Conservation (phyloP, 1,140 invertebrate species). For the Panagrolaimus sp. region DNA sequence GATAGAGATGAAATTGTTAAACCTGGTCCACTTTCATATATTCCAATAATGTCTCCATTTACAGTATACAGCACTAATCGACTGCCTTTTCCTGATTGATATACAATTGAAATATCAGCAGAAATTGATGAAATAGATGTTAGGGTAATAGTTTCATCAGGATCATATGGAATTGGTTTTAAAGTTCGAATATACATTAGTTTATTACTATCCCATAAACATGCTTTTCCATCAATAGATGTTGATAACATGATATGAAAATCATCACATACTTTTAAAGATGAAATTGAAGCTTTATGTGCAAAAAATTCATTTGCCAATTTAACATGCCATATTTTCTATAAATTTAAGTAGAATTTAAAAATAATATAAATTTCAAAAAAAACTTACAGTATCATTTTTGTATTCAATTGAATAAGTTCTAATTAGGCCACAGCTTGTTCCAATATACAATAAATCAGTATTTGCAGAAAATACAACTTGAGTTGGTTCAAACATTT, state of each 20-base stretch:
- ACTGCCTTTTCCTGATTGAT: slow-evolving; percentile 16
- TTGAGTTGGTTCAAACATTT: slow-evolving; percentile 29
- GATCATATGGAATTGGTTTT: not conserved
- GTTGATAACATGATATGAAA: slow-evolving; percentile 45
- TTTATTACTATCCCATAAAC: slow-evolving; percentile 41
- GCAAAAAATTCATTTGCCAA: slow-evolving; percentile 33
- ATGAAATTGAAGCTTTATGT: slow-evolving; percentile 31
- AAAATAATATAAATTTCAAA: not conserved
- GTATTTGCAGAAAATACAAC: slow-evolving; percentile 33
- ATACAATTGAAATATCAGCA: slow-evolving; percentile 24
- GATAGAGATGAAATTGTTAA: slow-evolving; percentile 37
- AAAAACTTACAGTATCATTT: slow-evolving; percentile 17
- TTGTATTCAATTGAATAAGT: slow-evolving; percentile 34
- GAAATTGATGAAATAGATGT: slow-evolving; percentile 36
- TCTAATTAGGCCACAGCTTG: slow-evolving; percentile 38
- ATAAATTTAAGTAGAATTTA: slow-evolving; percentile 5
- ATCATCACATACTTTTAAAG: slow-evolving; percentile 33
- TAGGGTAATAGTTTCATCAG: slow-evolving; percentile 37
- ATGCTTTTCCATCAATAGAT: slow-evolving; percentile 34
- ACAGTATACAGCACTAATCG: slow-evolving; percentile 39
- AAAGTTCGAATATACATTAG: slow-evolving; percentile 26
- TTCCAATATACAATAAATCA: slow-evolving; percentile 35
- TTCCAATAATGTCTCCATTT: slow-evolving; percentile 41
- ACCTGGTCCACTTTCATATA: slow-evolving; percentile 24
- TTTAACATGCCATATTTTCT: slow-evolving; percentile 38